These are phyloP conservation scores for Plotosus lineatus DNA, from an alignment of 2,113 vertebrate genomes.

Conservation along the genomic window DNA sequence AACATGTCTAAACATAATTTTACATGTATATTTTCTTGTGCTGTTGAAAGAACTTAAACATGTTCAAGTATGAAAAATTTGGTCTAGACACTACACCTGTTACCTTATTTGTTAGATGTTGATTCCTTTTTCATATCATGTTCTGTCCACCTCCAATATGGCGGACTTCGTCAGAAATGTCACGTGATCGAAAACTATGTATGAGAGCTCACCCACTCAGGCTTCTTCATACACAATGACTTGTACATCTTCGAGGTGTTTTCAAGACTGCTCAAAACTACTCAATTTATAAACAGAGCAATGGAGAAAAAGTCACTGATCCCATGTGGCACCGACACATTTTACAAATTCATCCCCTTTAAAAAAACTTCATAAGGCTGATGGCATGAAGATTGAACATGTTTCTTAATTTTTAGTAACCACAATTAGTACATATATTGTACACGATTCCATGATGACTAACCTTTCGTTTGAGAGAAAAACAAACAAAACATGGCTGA, in stretches of 20 bases:
- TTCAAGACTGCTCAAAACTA: background rate
- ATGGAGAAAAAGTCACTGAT: background rate
- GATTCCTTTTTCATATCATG: no score
- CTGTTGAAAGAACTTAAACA: no score
- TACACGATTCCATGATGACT: rapidly evolving
- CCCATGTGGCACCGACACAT: background rate
- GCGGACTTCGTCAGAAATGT: no score
- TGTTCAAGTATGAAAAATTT: no score
- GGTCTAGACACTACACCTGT: no score
- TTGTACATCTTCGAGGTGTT: background rate
- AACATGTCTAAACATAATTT: no score
- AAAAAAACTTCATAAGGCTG: no score
- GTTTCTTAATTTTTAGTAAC: background rate
- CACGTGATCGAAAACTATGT: no score
- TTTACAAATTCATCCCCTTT: background rate
- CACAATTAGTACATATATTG: background rate
- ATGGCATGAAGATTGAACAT: background rate
- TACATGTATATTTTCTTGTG: no score
- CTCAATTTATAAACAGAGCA: background rate
- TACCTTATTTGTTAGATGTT: no score
- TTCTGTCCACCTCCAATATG: no score
- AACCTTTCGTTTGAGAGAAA: background rate
- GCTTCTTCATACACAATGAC: background rate
- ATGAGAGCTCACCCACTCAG: background rate
- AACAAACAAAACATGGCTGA: background rate